These are phyloP conservation scores for Melitaea athalia DNA, from an alignment of 2,888 invertebrate genomes.

Conservation along the genomic window DNA sequence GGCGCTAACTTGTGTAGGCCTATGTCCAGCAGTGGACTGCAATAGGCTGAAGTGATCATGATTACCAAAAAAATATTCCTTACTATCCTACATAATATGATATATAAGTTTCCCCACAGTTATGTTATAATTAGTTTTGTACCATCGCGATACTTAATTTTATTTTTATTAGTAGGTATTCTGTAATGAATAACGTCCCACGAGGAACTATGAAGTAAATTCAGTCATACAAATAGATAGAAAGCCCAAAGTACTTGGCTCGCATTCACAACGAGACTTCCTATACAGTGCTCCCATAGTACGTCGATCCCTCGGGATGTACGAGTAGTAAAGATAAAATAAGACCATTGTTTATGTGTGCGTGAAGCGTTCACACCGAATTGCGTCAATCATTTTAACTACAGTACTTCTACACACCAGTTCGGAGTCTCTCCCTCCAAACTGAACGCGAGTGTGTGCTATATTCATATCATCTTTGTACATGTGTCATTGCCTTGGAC, in stretches of 20 bases:
- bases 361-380: constrained; percentile 59
- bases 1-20: no score
- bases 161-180: constrained; percentile 7
- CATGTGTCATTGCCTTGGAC: constrained; percentile 61
- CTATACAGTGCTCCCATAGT: constrained; percentile 61
- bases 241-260: constrained; percentile 61
- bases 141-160: not conserved
- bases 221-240: constrained; percentile 48
- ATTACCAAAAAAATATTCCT: not conserved
- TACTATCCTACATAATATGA: not conserved
- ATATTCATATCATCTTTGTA: constrained; percentile 71
- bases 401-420: constrained; percentile 62
- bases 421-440: constrained; percentile 65
- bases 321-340: constrained; percentile 73
- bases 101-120: not conserved
- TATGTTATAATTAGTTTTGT: not conserved
- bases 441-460: constrained; percentile 65
- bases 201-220: constrained; percentile 45
- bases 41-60: no score
- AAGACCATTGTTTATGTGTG: constrained; percentile 67
- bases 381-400: constrained; percentile 75
- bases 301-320: constrained; percentile 77
- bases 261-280: constrained; percentile 70
- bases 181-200: constrained; percentile 44
- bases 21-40: no score